Base-by-base conservation (phyloP, 2,113 vertebrate genomes). In the Seriola dumerili region DNA sequence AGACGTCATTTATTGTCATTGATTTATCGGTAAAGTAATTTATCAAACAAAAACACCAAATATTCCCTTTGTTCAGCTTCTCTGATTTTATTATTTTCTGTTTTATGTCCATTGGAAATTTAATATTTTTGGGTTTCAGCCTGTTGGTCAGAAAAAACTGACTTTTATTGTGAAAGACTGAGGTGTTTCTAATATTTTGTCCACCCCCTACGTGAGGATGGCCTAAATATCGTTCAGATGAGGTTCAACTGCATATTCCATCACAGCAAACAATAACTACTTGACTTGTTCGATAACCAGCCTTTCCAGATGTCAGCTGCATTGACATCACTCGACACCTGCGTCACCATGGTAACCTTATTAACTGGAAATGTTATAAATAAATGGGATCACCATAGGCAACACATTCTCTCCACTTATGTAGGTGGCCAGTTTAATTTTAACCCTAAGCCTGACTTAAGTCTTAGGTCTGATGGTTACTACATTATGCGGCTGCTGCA, bases 151-250 rank as follows among this genome's bases (percentile, higher is more conserved):
- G 10, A 44, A 44, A 44, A 44, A 44, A 44, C 58, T 29, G 14
- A 21, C 29, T 44, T 23, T 16, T 13, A 19, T n/a, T 34, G 16
- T 40, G 36, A 65, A 40, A 9, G 1, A 52, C 9, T 8, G 25
- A 63, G 36, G 36, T 14, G 76, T 78, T 67, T 29, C 63, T 38
- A 25, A 57, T 48, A 64, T 77, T 76, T 36, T 23, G 66, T 50
- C 38, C 72, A 38, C 29, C 17, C 10, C 14, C 3, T 46, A 34
- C 25, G 0, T 1, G 40, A 13, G 50, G 17, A 1, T 34, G 21
- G 1, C 29, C 63, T n/a, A 32, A 32, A 34, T 10, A 8, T 4
- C 44, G 23, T 3, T 57, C 68, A 58, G 13, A 46, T 34, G 5
- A 46, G 36, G 23, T 34, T 29, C 29, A 29, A 29, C 29, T 29